Base-by-base conservation (phyloP, 2,888 invertebrate species). In the Dastarcus helophoroides region DNA sequence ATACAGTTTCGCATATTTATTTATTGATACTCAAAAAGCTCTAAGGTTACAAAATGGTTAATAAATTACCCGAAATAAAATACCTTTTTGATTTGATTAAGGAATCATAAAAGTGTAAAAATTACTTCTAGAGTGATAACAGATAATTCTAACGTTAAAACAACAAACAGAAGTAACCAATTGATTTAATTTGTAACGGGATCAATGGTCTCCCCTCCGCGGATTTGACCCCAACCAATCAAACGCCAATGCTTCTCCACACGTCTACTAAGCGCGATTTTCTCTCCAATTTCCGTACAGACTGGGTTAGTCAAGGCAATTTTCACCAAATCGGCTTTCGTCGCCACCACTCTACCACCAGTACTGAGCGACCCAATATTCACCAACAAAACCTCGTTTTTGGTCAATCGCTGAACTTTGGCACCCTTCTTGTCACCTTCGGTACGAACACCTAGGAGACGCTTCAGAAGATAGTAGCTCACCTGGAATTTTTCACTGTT, bases 191-290 rank as follows among this genome's bases (percentile, higher is more conserved):
- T 53, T 10, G 29, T 44, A 10, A 50, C 48, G 10, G 95, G 94
- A 53, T 86, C 84, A 54, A 98, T 93, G 47, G 91, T 93, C 58
- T 86, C 84, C 47, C 98, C 98, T 58, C 93, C 86, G 63, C 91
- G 80, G 64, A 98, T 99, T 64, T 95, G 91, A 47, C 97, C 98
- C 98, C 98, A 98, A 47, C 98, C 98, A 60, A 98, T 99, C 58
- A 98, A 79, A 63, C 98, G 81, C 98, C 98, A 98, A 71, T 99
- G 97, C 62, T 97, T 97, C 54, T 98, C 98, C 22, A 99, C 93
- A 65, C 97, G 79, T 57, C 98, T 76, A 59, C 94, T 95, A 26
- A 98, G 73, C n/a, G 98, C 98, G 50, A 98, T 97, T 62, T 98
- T 99, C 63, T 99, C 98, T 30, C 93, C 93, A 37, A 89, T 80